A percentile compares a stretch with the other conserved stretches of the same genome.
Evolutionary conservation across 2,888 invertebrate species (phyloP).

Genomic region (Andrena marginata): DNA sequence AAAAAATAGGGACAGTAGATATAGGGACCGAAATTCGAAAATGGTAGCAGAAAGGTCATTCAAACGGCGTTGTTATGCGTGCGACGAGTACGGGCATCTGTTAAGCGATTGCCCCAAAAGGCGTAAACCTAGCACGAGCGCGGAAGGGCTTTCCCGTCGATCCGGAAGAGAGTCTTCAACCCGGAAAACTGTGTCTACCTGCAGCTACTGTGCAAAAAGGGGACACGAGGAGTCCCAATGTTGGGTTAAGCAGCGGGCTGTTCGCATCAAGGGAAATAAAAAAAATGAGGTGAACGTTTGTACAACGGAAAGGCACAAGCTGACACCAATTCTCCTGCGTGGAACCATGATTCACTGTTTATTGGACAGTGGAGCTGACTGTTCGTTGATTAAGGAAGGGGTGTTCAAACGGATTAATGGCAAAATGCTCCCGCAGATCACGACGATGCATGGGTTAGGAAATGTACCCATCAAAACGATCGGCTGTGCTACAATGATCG

Average conservation of each 20-base stretch:
- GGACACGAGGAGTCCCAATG: conserved; percentile 3
- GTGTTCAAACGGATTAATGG: not conserved
- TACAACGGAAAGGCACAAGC: not conserved
- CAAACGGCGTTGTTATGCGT: conserved; percentile 1
- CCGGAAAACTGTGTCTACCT: not conserved
- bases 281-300: not conserved
- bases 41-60: not conserved
- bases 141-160: not conserved
- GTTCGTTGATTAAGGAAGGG: conserved; percentile 5
- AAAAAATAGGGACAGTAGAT: not conserved
- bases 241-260: conserved; percentile 1
- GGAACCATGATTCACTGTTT: not conserved
- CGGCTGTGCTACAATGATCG: not conserved
- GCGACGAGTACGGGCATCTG: not conserved
- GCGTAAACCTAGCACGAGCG: not conserved
- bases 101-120: not conserved
- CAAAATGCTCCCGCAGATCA: not conserved
- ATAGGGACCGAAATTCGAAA: not conserved
- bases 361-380: conserved; percentile 13
- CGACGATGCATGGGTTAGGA: not conserved
- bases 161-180: not conserved
- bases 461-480: not conserved
- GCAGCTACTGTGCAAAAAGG: not conserved
- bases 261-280: not conserved
- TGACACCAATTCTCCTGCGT: not conserved